Conservation (phyloP, 2,888 invertebrate species). For the Penaeus monodon region DNA sequence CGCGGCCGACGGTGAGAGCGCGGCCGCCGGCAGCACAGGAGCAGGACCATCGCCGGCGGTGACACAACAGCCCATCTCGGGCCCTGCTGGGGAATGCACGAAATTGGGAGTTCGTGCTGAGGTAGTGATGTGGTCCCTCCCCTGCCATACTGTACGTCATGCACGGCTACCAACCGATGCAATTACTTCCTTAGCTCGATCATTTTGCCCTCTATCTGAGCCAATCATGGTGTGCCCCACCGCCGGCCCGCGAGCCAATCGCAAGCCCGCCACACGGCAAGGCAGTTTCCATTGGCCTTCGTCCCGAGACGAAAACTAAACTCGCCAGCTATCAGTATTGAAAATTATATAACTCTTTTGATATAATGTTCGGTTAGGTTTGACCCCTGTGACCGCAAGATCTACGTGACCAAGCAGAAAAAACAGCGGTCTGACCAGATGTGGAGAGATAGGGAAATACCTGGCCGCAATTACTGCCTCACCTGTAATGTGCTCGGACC, state of each 20-base stretch:
- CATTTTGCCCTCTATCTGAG: slow-evolving; percentile 34
- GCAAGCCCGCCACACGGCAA: slow-evolving; percentile 8
- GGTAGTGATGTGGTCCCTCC: not conserved
- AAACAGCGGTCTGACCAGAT: slow-evolving; percentile 30
- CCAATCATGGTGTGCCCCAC: slow-evolving; percentile 52
- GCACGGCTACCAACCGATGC: slow-evolving; percentile 44
- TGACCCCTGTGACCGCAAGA: slow-evolving; percentile 38
- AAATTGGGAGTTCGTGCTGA: slow-evolving; percentile 27
- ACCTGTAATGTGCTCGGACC: slow-evolving; percentile 35
- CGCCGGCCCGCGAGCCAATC: slow-evolving; percentile 36
- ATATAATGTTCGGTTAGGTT: slow-evolving; percentile 35
- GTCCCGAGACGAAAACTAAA: not conserved
- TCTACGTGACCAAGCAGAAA: slow-evolving; percentile 37
- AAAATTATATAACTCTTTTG: slow-evolving; percentile 42
- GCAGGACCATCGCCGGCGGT: not conserved
- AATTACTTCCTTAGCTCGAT: slow-evolving; percentile 41
- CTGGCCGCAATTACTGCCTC: slow-evolving; percentile 26
- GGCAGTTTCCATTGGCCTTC: slow-evolving; percentile 31
- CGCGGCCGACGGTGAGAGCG: not conserved
- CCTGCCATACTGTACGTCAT: slow-evolving; percentile 53
- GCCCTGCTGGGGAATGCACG: slow-evolving; percentile 15
- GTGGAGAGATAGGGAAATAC: slow-evolving; percentile 45
- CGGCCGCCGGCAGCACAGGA: not conserved
- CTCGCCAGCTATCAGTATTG: slow-evolving; percentile 33
- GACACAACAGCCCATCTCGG: not conserved